Conservation (phyloP, 2,113 vertebrate species). For the Tachysurus vachellii region DNA sequence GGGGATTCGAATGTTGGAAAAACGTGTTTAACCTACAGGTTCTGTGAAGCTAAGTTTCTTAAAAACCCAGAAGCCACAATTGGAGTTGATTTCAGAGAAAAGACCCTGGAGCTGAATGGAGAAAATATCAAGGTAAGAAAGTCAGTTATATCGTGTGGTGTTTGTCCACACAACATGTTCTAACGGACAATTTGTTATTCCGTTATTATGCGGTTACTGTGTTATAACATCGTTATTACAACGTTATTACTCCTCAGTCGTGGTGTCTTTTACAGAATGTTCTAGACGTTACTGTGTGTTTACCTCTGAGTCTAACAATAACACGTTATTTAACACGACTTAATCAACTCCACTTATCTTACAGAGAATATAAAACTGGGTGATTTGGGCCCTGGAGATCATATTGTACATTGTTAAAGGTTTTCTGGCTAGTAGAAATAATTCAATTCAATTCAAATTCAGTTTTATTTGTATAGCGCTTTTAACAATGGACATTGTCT, state of each 20-base stretch:
- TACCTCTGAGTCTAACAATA: not conserved
- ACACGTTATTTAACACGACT: not conserved
- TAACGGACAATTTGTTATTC: not conserved
- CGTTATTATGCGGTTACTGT: too few species aligned
- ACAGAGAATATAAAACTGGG: not conserved
- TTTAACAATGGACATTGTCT: too few species aligned
- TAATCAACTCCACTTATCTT: not conserved
- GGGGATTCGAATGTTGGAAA: conserved; percentile 76
- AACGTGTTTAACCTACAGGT: conserved; percentile 73
- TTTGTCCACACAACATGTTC: not conserved
- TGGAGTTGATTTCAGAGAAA: conserved; percentile 76
- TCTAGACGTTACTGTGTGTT: not conserved
- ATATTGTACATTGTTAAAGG: not conserved
- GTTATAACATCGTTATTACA: not conserved
- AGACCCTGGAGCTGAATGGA: conserved; percentile 68
- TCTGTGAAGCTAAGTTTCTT: conserved; percentile 73
- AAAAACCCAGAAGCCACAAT: conserved; percentile 76
- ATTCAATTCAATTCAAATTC: too few species aligned
- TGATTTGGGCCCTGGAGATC: not conserved
- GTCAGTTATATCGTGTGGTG: too few species aligned
- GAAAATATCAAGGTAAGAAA: conserved; percentile 70
- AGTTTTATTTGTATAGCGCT: too few species aligned
- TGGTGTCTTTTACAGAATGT: not conserved
- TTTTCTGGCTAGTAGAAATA: not conserved
- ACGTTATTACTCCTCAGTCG: not conserved